Conservation (phyloP, 2,113 vertebrate genomes). For the Syngnathoides biaculeatus region DNA sequence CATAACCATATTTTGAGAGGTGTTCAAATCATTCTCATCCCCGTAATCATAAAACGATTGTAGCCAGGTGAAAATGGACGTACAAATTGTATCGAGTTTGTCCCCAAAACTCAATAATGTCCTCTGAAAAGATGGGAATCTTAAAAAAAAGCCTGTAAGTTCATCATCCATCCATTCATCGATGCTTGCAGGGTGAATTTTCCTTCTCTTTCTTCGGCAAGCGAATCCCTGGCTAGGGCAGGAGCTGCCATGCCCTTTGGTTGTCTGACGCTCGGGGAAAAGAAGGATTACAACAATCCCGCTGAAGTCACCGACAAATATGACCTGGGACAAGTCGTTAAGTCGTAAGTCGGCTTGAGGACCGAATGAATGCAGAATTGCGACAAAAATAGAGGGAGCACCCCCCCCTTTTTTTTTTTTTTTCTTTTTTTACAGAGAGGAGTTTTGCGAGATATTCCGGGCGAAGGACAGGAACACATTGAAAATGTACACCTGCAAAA, state of each 20-base stretch:
- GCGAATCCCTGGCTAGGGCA: constrained; percentile 65
- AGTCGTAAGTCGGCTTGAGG: constrained; percentile 83
- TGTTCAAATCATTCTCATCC: too few relatives aligned
- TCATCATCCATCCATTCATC: background rate
- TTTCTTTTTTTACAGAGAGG: constrained; percentile 78
- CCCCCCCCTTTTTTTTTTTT: constrained; percentile 9
- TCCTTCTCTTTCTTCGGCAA: constrained; percentile 22
- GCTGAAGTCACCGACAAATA: constrained; percentile 97
- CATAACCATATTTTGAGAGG: too few relatives aligned
- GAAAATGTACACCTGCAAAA: constrained; percentile 98
- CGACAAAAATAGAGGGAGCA: background rate
- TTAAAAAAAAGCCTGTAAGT: too few relatives aligned
- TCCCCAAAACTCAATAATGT: too few relatives aligned
- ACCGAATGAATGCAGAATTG: background rate
- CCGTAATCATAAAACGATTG: too few relatives aligned
- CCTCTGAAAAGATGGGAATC: too few relatives aligned
- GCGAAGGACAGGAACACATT: constrained; percentile 94
- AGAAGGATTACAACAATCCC: constrained; percentile 98
- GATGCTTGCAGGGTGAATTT: background rate
- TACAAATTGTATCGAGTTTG: too few relatives aligned
- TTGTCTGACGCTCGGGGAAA: constrained; percentile 95
- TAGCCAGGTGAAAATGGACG: background rate
- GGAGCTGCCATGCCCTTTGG: constrained; percentile 97
- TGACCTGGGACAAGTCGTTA: constrained; percentile 97
- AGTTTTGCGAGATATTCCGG: constrained; percentile 97